Percentiles rank a stretch among this genome's conserved stretches.
These are phyloP conservation scores for Idris sp. DNA, from an alignment of 1,140 invertebrate species.

Conservation along the genomic window DNA sequence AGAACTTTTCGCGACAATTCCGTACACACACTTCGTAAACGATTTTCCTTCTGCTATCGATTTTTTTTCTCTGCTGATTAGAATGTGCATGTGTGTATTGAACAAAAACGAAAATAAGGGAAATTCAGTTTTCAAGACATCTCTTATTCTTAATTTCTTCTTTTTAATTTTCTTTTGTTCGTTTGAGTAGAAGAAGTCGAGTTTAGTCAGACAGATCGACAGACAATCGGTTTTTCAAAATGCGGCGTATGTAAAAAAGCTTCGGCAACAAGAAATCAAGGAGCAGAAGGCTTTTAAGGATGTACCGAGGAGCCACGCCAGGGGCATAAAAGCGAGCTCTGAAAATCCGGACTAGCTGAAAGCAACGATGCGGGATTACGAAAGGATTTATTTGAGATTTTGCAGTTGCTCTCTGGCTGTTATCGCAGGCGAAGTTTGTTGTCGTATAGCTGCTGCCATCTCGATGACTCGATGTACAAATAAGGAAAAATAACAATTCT, in stretches of 20 bases:
- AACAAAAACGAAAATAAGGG: no score
- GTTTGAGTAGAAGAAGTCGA: slow-evolving; percentile 13
- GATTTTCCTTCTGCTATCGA: slow-evolving; percentile 19
- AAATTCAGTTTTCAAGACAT: no score
- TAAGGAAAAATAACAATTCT: slow-evolving; percentile 67
- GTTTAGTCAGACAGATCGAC: slow-evolving; percentile 43
- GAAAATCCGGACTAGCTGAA: slow-evolving; percentile 75
- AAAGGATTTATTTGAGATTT: slow-evolving; percentile 78
- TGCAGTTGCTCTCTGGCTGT: slow-evolving; percentile 64
- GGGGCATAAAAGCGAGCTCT: slow-evolving; percentile 71
- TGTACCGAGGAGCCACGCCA: slow-evolving; percentile 40
- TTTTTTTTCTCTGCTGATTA: slow-evolving; percentile 25
- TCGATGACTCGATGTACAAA: slow-evolving; percentile 71
- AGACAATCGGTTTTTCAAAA: slow-evolving; percentile 55
- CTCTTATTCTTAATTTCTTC: no score
- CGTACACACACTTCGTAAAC: slow-evolving; percentile 8
- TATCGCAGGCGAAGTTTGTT: slow-evolving; percentile 46
- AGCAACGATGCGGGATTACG: slow-evolving; percentile 76
- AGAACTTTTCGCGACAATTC: slow-evolving; percentile 24
- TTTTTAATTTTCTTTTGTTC: slow-evolving; percentile 5
- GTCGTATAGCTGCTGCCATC: slow-evolving; percentile 55
- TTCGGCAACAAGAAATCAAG: slow-evolving; percentile 59
- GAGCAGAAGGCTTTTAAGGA: slow-evolving; percentile 50
- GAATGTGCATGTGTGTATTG: slow-evolving; percentile 5
- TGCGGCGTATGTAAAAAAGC: slow-evolving; percentile 55